Base-by-base conservation (phyloP, 2,113 vertebrate genomes). In the Shinisaurus crocodilurus region DNA sequence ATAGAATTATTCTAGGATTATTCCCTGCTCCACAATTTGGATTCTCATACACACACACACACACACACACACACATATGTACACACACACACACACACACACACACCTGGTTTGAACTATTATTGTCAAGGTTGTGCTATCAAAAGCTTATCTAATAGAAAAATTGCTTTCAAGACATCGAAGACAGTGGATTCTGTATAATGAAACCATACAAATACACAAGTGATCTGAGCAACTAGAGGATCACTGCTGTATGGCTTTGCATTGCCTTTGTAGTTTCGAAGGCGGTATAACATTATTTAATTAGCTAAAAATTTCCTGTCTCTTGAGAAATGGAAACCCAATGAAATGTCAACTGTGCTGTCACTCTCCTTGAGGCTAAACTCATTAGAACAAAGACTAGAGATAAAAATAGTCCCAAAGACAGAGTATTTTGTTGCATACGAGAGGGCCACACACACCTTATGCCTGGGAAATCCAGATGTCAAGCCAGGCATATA, bases 281-380 rank as follows among this genome's bases (percentile, higher is more conserved):
- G 92, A 95, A 97, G 97, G 96, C 94, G 93, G 91, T 96, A 93
- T 95, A 96, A 96, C 96, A 96, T 97, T 97, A 97, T 97, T 97
- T 97, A 97, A 97, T 98, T 97, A 97, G 96, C 94, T 97, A 97
- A 97, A 97, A 96, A 96, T 96, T 97, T 96, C 95, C 94, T 94
- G 75, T 96, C 97, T 96, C 97, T 96, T 92, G 97, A 97, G 97
- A 93, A 94, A 96, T 95, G 96, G 91, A 97, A 97, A 97, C 95
- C 97, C 97, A 96, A 97, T 97, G 97, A 97, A 97, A 97, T 97
- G 96, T 97, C 97, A 97, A 97, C 97, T 96, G 93, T 96, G 92
- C 95, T 97, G 97, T 97, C 97, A 97, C 95, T 96, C 96, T 96
- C 97, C 96, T 98, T 95, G 90, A 93, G 97, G 97, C 97, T 97